Evolutionary conservation across 1,140 invertebrate genomes (phyloP), one percentile per base, ranked within the genome.

Genomic region (Thaumatotibia leucotreta): DNA sequence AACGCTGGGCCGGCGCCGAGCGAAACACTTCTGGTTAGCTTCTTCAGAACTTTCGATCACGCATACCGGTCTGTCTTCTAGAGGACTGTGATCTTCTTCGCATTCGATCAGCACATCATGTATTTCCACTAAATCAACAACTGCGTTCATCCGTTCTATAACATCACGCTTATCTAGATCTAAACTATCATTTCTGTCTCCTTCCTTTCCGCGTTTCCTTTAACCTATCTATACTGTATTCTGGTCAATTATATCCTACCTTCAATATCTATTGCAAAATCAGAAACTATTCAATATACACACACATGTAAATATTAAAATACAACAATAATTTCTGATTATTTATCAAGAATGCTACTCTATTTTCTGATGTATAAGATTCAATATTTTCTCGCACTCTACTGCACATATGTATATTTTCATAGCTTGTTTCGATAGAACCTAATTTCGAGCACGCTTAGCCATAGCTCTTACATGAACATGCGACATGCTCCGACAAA

Each of bases 331-430:
- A 81, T 81, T 83, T 87, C 82, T 69, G 77, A 84, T 84, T 76
- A 61, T 84, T 77, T 87, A 84, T 80, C 80, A 69, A 83, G 67
- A 84, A 82, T 79, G 76, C 81, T 80, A 77, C 75, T 85, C 75
- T 86, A 85, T 89, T 87, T 87, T 85, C 82, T 83, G 79, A 85
- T 76, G 61, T 82, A 77, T 82, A 82, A 80, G 73, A 81, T 76
- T 80, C 72, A 70, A 80, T 86, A 85, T 84, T 89, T 86, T 85
- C 75, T 79, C 74, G 78, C 80, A 81, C 80, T 78, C 63, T 81
- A 81, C 65, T 76, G 81, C 81, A 82, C 76, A 69, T 71, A 74
- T 80, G 69, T 72, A 80, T 86, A 87, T 86, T 87, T 86, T 86
- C 83, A 82, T 89, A 87, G 83, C 80, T 86, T 86, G 61, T 80